Evolutionary conservation across 2,888 invertebrate species (phyloP), one percentile per base, ranked within the genome.

Genomic region (Papilio demoleus): DNA sequence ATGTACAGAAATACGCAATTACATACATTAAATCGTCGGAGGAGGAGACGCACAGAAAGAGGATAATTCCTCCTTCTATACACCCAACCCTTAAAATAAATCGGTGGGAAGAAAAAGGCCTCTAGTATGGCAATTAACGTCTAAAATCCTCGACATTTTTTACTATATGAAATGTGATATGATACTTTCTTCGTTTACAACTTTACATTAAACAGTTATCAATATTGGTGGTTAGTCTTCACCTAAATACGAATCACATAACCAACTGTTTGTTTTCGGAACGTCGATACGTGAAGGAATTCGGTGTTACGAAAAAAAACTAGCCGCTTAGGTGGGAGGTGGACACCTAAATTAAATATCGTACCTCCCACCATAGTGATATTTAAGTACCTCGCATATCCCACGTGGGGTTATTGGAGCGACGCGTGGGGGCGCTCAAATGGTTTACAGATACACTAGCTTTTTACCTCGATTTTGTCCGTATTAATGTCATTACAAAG

Each of bases 231-330:
- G 31, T 31, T 56, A 56, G n/a, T 17, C 53, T 31, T 56, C n/a
- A 56, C 53, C 53, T 31, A 31, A 56, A 56, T 56, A 24, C 27
- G 59, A 66, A 24, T 22, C 70, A 64, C 58, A 60, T 67, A 64
- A 17, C 60, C 42, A 50, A 70, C 45, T 60, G 45, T 38, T 50
- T 40, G 40, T 45, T 65, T 60, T 40, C 22, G 60, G 24, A 2
- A 24, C 59, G 38, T 24, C 24, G 27, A 45, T 22, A 45, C 65
- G 58, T 65, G 58, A 58, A 34, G 38, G 66, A 47, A 66, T 60
- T 38, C 14, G 19, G 17, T 47, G 22, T 60, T 65, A 59, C 58
- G 65, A 60, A 60, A 50, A 59, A n/a, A 40, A n/a, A 19, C 42
- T 27, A 0, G 17, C 45, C 42, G 9, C 40, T 17, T 1, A 24